phyloP scores from a whole-genome alignment of 2,113 vertebrate genomes.

The Thamnophis sirtalis region DNA sequence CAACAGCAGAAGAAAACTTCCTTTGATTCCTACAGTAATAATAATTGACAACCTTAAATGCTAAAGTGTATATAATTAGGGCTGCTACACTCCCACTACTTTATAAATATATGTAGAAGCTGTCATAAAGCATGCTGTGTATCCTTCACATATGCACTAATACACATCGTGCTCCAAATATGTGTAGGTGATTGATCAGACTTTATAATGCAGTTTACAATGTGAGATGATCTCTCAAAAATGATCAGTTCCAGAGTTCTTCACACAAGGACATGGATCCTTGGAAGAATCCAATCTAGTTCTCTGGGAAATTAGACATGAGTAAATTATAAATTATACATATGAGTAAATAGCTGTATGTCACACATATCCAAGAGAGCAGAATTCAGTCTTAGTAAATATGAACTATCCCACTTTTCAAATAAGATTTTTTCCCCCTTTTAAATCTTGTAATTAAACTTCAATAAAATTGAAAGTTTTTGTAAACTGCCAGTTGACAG shows the following conservation, averaged over 20 bases:
- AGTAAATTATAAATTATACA: not conserved
- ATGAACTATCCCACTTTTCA: not conserved
- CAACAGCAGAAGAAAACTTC: not conserved
- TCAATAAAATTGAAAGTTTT: not conserved
- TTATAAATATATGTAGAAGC: not conserved
- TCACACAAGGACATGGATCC: not conserved
- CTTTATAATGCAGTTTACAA: not conserved
- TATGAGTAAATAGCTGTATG: not conserved
- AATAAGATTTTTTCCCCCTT: not conserved
- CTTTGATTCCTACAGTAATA: not conserved
- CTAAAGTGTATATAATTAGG: not conserved
- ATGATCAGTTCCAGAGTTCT: not conserved
- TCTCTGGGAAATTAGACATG: not conserved
- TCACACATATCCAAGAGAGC: not conserved
- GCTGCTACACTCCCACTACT: not conserved
- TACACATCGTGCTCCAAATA: not conserved
- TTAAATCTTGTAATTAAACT: not conserved
- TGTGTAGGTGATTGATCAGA: not conserved
- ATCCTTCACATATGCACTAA: not conserved
- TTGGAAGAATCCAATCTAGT: not conserved
- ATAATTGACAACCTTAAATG: not conserved
- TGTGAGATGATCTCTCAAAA: not conserved
- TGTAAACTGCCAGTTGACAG: not conserved
- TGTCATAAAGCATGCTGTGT: not conserved
- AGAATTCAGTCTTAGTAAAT: not conserved